These are phyloP conservation scores for Plusia festucae DNA, from an alignment of 2,888 invertebrate genomes.

Conservation along the genomic window DNA sequence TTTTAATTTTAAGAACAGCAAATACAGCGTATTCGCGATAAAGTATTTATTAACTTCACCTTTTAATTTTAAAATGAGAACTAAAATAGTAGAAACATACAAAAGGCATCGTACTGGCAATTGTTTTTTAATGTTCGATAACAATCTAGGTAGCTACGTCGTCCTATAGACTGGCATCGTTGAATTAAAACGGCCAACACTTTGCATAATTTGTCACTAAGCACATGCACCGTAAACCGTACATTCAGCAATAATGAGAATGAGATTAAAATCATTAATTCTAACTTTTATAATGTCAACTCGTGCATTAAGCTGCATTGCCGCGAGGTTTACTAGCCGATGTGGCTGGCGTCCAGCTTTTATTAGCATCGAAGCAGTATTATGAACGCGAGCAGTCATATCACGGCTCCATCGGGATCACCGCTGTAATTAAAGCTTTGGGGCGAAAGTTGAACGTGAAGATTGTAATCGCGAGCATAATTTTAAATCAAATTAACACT, in stretches of 20 bases:
- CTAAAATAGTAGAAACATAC: conserved; percentile 34
- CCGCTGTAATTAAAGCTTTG: conserved; percentile 84
- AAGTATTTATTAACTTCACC: conserved; percentile 35
- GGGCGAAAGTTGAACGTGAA: conserved; percentile 85
- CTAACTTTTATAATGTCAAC: conserved; percentile 76
- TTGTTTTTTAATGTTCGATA: conserved; percentile 55
- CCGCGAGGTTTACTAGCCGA: conserved; percentile 67
- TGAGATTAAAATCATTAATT: conserved; percentile 72
- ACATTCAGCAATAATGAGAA: conserved; percentile 64
- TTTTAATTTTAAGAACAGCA: no score
- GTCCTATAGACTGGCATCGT: conserved; percentile 43
- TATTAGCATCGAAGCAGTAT: conserved; percentile 64
- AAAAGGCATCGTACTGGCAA: conserved; percentile 52
- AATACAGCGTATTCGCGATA: conserved; percentile 40
- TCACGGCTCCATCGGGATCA: conserved; percentile 79
- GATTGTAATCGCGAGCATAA: conserved; percentile 87
- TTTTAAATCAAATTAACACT: conserved; percentile 90
- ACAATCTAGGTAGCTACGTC: conserved; percentile 53
- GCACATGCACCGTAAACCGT: conserved; percentile 65
- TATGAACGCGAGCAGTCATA: conserved; percentile 68
- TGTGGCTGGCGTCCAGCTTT: conserved; percentile 67
- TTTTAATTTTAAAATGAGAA: conserved; percentile 44
- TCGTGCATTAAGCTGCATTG: conserved; percentile 73
- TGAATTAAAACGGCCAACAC: conserved; percentile 54
- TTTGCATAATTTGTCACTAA: conserved; percentile 76